Base-by-base conservation (phyloP, 2,797 vertebrate genomes). In the Gymnopithys bicolor region DNA sequence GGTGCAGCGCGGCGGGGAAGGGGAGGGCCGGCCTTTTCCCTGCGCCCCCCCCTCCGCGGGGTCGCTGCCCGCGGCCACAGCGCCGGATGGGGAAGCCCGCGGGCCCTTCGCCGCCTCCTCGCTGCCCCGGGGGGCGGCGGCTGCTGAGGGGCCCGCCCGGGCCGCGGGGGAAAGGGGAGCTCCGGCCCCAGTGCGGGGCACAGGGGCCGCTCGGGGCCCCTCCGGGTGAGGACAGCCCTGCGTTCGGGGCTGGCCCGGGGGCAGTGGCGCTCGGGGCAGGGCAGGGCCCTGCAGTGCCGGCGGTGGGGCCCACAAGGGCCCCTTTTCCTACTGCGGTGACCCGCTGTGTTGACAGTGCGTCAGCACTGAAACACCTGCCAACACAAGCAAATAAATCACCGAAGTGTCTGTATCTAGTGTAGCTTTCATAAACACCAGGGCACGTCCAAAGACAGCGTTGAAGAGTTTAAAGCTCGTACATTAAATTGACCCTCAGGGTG, bases 221-320 rank as follows among this genome's bases (percentile, higher is more conserved):
- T 41, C 41, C 41, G 16, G 41, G 41, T 15, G 41, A 15, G 41
- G 41, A 41, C 16, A 15, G 41, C 41, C 41, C 16, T 41, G 41
- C 41, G 41, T 15, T 41, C 41, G 23, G 73, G 22, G 58, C 32
- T 25, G 58, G 1, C 19, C 16, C 15, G 7, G 6, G 30, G 41
- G 45, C 4, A 9, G 53, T 8, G 37, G 4, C 66, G 0, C 18
- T 27, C 12, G 2, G 56, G 4, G 12, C 66, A 2, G 56, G 4
- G 12, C 66, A 2, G 1, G 4, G 4, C 13, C 11, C 2, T 9
- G 4, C 13, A 2, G 56, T 10, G 17, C 18, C 19, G 43, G 43
- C 19, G 8, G 18, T 18, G 43, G 30, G 35, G 62, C 9, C 35
- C 23, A 16, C 82, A 32, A 8, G 18, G 46, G 2, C 5, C 78